Percentiles rank a stretch among this genome's conserved stretches.
phyloP scores from a whole-genome alignment of 2,113 vertebrate genomes.

The Onychostoma macrolepis region DNA sequence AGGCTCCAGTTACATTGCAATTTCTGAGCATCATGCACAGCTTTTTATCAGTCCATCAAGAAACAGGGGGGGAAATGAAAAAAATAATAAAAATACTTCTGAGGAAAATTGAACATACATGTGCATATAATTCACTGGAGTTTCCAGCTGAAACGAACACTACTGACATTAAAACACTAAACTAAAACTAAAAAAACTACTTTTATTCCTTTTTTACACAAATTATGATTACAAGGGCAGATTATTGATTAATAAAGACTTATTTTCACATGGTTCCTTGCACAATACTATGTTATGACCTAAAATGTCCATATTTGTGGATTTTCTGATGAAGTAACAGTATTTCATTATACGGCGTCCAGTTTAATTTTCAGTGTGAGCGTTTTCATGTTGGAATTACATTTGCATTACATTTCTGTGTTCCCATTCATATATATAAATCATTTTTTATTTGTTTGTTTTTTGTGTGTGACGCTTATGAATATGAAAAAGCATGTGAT shows the following conservation, averaged over 20 bases:
- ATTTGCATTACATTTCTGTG: neutral
- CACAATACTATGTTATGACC: neutral
- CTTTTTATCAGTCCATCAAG: neutral
- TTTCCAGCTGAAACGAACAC: neutral
- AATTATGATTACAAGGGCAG: neutral
- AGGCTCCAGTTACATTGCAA: neutral
- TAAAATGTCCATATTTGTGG: neutral
- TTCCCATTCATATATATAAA: neutral
- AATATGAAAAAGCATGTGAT: neutral
- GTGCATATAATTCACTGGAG: neutral
- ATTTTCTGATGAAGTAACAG: neutral
- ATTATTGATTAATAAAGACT: neutral
- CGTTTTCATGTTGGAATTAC: neutral
- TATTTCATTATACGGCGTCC: neutral
- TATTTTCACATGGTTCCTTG: neutral
- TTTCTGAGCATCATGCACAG: neutral
- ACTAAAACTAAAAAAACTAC: too few species aligned
- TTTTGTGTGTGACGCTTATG: neutral
- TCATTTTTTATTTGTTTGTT: neutral
- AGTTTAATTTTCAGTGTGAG: neutral
- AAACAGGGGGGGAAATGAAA: neutral
- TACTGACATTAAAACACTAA: neutral
- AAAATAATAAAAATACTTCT: neutral
- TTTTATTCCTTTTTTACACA: neutral
- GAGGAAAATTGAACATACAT: neutral